Base-by-base conservation (phyloP, 2,113 vertebrate species). In the Origma solitaria region DNA sequence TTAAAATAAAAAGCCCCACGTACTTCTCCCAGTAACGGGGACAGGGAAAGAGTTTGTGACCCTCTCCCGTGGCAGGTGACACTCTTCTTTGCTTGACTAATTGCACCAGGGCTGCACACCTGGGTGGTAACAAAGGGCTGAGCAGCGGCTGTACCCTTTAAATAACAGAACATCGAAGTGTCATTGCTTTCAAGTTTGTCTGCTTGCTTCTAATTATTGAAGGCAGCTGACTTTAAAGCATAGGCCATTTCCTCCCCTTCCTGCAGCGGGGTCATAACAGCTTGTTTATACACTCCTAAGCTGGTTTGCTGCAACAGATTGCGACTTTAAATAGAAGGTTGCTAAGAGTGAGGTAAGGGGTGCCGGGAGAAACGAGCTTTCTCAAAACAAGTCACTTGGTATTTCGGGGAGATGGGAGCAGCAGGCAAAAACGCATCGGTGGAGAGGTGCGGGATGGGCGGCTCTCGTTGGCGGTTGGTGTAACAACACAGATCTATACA, bases 251-350 rank as follows among this genome's bases (percentile, higher is more conserved):
- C 94, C 88, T 93, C 91, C 53, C 70, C 57, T 92, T 95, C 94
- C 94, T 51, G 35, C 37, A 49, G 93, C 5, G 80, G 90, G 79
- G 88, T 86, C 40, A 62, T 47, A 73, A 83, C 93, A 95, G 60
- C 22, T 13, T 70, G 86, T 94, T 96, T 89, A 79, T 94, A 58
- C 31, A 2, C 76, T 76, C 79, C 89, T 14, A 31, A 88, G 49
- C 28, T 35, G 38, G 82, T 71, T 82, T 64, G 90, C 66, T 90
- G 97, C 92, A 90, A 86, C 88, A 86, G 92, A 85, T 73, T 95
- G 95, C 37, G 89, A 93, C 81, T 77, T 95, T 81, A 96, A 96
- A 93, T 91, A 94, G 86, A 87, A 91, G 95, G 88, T 95, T 94
- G 94, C 84, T 88, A 91, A 81, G 87, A 65, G 50, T 87, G 68